Evolutionary conservation across 2,113 vertebrate genomes (phyloP).

Genomic region (Phylloscopus trochilus): DNA sequence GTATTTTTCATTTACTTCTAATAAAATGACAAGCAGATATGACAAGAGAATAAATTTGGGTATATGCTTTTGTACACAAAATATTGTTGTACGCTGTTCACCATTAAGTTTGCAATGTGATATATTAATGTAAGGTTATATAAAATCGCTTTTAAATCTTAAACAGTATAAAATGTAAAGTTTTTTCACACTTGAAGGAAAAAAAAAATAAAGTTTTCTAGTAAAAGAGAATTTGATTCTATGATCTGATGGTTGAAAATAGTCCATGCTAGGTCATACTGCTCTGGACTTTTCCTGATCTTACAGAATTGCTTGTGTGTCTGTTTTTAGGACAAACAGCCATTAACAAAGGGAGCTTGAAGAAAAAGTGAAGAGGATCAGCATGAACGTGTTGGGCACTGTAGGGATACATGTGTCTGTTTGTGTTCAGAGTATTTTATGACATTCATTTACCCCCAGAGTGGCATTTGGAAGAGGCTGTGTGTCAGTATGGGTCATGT

Average conservation of each 20-base stretch:
- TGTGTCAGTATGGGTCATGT: neutral
- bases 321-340: neutral
- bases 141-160: neutral
- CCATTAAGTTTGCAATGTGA: neutral
- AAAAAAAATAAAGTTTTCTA: slow-evolving; percentile 62
- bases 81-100: neutral
- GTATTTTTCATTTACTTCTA: slow-evolving; percentile 19
- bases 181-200: slow-evolving; percentile 6
- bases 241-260: neutral
- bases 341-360: neutral
- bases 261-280: accelerated
- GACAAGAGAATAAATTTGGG: neutral
- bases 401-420: neutral
- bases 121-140: slow-evolving; percentile 4
- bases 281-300: neutral
- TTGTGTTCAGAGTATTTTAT: neutral
- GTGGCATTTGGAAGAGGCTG: neutral
- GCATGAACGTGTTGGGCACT: neutral
- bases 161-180: slow-evolving; percentile 25
- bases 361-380: neutral
- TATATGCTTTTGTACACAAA: neutral
- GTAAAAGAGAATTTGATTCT: neutral
- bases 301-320: neutral
- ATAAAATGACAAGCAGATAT: neutral
- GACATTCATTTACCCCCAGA: neutral